These are phyloP conservation scores for Morone chrysops DNA, from an alignment of 2,113 vertebrate species.

Conservation along the genomic window DNA sequence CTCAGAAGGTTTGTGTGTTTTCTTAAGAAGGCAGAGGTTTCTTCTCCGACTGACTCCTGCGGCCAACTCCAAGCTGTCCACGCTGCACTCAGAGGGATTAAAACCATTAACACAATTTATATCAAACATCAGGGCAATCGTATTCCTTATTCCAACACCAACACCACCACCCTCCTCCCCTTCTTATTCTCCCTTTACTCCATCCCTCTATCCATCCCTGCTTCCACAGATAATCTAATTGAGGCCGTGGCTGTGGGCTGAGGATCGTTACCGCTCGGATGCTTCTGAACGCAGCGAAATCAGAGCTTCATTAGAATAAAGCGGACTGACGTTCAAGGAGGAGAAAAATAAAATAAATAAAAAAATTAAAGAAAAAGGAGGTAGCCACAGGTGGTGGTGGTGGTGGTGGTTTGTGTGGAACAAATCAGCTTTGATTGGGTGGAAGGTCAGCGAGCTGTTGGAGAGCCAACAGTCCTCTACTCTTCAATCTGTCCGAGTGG, in stretches of 20 bases:
- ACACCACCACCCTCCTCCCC: neutral
- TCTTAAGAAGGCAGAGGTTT: neutral
- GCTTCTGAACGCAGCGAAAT: conserved; percentile 63
- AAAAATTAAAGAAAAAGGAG: conserved; percentile 48
- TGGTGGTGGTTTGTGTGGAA: conserved; percentile 22
- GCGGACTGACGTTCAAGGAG: conserved; percentile 62
- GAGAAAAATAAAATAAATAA: conserved; percentile 39
- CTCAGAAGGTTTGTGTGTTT: too few species aligned
- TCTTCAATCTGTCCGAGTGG: conserved; percentile 34
- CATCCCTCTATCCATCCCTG: conserved; percentile 33
- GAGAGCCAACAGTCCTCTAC: conserved; percentile 14
- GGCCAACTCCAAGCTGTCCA: conserved; percentile 19
- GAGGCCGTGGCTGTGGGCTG: conserved; percentile 72
- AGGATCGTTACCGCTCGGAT: conserved; percentile 67
- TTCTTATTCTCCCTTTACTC: neutral
- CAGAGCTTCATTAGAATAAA: conserved; percentile 80
- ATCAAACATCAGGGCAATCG: conserved; percentile 77
- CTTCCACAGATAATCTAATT: conserved; percentile 72
- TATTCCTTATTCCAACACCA: conserved; percentile 33
- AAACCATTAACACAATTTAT: conserved; percentile 81
- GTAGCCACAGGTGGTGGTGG: conserved; percentile 1
- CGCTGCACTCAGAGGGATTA: conserved; percentile 74
- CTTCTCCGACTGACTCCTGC: conserved; percentile 8
- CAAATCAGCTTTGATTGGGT: conserved; percentile 70
- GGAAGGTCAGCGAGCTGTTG: conserved; percentile 56